Evolutionary conservation across 2,888 invertebrate species (phyloP), one percentile per base, ranked within the genome.

Genomic region (Meiosimyza platycephala): DNA sequence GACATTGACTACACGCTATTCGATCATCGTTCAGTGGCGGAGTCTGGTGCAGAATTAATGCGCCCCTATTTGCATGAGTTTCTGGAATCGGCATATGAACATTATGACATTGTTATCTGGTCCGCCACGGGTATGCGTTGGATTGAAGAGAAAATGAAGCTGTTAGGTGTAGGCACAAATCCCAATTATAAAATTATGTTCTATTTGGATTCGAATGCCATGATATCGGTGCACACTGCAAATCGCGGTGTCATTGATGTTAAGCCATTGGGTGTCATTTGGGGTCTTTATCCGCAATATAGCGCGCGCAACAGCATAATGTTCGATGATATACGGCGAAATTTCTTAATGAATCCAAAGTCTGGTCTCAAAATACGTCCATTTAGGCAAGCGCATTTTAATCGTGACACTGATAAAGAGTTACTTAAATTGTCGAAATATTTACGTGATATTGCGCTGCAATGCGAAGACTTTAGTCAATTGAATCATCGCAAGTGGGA

Each of bases 41-140:
- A 98, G 86, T 93, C 93, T 77, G 93, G 92, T 0, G 90, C 90
- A 18, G 97, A 98, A 86, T 87, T 98, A 69, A 98, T 98, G 97
- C 90, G 98, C 75, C 98, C 98, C 0, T 97, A 92, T 86, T 90
- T 98, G 48, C 98, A 99, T 84, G 98, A 98, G 86, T 98, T 98
- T 87, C 89, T 98, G 0, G 93, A 93, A 1, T 90, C 92, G 1
- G 95, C 96, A 0, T 97, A 97, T 82, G 91, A 92, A 84, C 90
- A 96, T 87, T 98, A 98, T 81, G 98, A 98, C 82, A 98, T 98
- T 78, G 97, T 96, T 0, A 98, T 99, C 78, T 99, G 98, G 98
- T 98, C 98, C 5, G 98, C 98, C 0, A 98, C 98, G 0, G 95
- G 95, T 75, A 98, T 98, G 97, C 97, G 96, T 82, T 98, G 98